Conservation (phyloP, 1,140 invertebrate genomes). For the Cydia strobilella region DNA sequence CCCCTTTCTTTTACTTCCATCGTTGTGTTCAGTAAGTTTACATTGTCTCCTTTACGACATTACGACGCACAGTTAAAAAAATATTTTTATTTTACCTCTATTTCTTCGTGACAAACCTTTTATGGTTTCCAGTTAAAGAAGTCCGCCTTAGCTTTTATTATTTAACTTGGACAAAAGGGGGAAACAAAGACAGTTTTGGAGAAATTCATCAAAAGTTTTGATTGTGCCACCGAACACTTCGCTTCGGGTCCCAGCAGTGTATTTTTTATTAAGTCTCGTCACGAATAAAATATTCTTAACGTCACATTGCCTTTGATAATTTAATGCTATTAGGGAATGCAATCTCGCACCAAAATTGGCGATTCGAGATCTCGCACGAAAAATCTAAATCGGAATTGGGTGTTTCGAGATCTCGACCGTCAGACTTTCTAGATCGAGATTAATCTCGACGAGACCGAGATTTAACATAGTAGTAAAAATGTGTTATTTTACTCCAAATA, state of each 20-base stretch:
- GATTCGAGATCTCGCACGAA: no score
- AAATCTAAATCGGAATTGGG: no score
- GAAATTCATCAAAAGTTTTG: conserved; percentile 77
- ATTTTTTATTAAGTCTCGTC: conserved; percentile 41
- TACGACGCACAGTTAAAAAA: conserved; percentile 33
- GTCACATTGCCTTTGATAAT: background rate
- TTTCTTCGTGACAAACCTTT: conserved; percentile 40
- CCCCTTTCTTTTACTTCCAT: background rate
- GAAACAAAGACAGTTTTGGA: conserved; percentile 68
- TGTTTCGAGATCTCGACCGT: no score
- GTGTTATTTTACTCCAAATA: no score
- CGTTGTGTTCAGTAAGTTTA: conserved; percentile 21
- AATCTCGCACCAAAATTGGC: no score
- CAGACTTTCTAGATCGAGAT: no score
- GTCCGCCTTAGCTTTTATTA: conserved; percentile 61
- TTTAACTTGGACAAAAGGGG: conserved; percentile 64
- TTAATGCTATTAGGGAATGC: no score
- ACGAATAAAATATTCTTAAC: conserved; percentile 16
- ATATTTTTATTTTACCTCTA: conserved; percentile 46
- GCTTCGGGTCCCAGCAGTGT: conserved; percentile 56
- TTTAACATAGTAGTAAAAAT: no score
- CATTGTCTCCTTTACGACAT: conserved; percentile 9
- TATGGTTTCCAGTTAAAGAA: conserved; percentile 48
- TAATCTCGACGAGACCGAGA: no score
- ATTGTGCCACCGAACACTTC: conserved; percentile 66